These are phyloP conservation scores for Sebastes taczanowskii DNA, from an alignment of 2,797 vertebrate genomes.

Conservation along the genomic window DNA sequence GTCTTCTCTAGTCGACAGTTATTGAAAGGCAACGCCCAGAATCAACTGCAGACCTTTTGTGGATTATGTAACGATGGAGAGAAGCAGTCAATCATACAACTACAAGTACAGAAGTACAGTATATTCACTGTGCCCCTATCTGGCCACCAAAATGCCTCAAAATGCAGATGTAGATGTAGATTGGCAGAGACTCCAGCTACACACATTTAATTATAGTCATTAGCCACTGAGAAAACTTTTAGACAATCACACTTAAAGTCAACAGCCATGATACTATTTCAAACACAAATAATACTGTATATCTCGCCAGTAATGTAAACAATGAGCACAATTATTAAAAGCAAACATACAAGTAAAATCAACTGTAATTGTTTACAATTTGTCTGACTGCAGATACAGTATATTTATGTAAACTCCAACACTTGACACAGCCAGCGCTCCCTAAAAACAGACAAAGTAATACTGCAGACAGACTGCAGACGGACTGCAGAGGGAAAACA, in stretches of 20 bases:
- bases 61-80: background rate
- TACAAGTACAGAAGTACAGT: no score
- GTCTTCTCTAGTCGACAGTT: background rate
- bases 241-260: background rate
- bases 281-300: background rate
- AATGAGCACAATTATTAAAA: background rate
- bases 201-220: background rate
- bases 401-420: background rate
- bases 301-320: background rate
- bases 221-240: background rate
- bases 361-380: no score
- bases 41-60: background rate
- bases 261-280: background rate
- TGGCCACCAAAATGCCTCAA: background rate
- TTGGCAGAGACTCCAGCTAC: no score
- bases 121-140: background rate
- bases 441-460: background rate
- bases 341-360: background rate
- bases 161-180: background rate
- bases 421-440: background rate
- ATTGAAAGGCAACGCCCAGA: background rate
- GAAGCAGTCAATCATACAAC: background rate
- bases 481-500: background rate
- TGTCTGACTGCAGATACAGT: background rate
- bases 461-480: background rate